Evolutionary conservation across 1,140 invertebrate species (phyloP), one percentile per base, ranked within the genome.

Genomic region (Ceratitis capitata): DNA sequence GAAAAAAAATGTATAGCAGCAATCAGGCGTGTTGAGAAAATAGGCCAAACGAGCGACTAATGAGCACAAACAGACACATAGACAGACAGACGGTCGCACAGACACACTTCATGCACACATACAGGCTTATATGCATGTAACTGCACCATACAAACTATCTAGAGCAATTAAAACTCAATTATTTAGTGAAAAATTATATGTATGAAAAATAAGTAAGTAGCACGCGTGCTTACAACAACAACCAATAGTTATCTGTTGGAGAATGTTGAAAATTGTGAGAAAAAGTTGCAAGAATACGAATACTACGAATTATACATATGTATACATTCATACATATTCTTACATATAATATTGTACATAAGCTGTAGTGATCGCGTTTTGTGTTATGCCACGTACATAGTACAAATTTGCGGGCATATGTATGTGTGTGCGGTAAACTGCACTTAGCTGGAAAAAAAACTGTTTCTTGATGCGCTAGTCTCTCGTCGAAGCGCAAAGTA

Each of bases 121-220:
- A n/a, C n/a, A n/a, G n/a, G n/a, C n/a, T n/a, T n/a, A n/a, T n/a
- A n/a, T n/a, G n/a, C n/a, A n/a, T n/a, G n/a, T n/a, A n/a, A n/a
- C n/a, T n/a, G n/a, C n/a, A n/a, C n/a, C n/a, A n/a, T n/a, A n/a
- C n/a, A 64, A 78, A 78, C 39, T n/a, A 7, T 78, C 9, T 19
- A 26, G 69, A 78, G 69, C 69, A 78, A 78, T 78, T 78, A 78
- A 78, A 78, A 78, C 69, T 78, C 69, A 78, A 45, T 78, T 78
- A 78, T 78, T 78, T 78, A 19, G 69, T 45, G 39, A 3, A 78
- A 78, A 78, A 45, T 45, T 78, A 78, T 78, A 78, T 56, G 45
- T 64, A 78, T 45, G 69, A 78, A 78, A 45, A 45, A 45, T 10
- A 45, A 45, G 69, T 42, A 78, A 45, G 69, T 42, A 78, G 69